Base-by-base conservation (phyloP, 2,113 vertebrate genomes). In the Corythoichthys haematopterus region DNA sequence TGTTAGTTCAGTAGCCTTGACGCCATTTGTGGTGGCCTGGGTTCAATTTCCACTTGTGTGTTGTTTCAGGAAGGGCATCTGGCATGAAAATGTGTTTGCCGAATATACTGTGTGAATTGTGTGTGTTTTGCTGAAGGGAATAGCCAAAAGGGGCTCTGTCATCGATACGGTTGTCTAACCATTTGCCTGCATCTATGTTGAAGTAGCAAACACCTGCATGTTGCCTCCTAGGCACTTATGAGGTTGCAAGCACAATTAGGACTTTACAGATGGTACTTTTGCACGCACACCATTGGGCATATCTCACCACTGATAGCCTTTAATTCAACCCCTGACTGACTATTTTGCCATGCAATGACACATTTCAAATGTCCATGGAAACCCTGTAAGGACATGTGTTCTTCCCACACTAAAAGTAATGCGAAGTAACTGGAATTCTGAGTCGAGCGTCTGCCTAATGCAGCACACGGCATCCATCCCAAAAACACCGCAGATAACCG, bases 211-310 rank as follows among this genome's bases (percentile, higher is more conserved):
- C 87, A 91, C 88, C 88, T 85, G 74, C 76, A 80, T 56, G 68
- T 76, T 85, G 75, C 85, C 84, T 88, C 74, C 69, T 85, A 85
- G 83, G 80, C 77, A 57, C 53, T 76, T 78, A 80, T 79, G 71
- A 81, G 80, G 80, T 56, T 80, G 82, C 71, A 53, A 84, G 85
- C 72, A 58, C 87, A 75, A 89, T 88, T 86, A 90, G 58, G 40
- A 74, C 72, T 71, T 83, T 80, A 64, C 90, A 91, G 89, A 91
- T 90, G 90, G 87, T 78, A 81, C 71, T 76, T 84, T 71, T 43
- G 36, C 70, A 78, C 68, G 77, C 84, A 88, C 85, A 83, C 86
- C 83, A 80, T 70, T 81, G 70, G 71, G 58, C 37, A 38, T 60
- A 6, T 45, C 59, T 37, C 9, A 20, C 38, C 20, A 14, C 38